Evolutionary conservation across 2,113 vertebrate genomes (phyloP), one percentile per base, ranked within the genome.

Genomic region (Lontra canadensis): DNA sequence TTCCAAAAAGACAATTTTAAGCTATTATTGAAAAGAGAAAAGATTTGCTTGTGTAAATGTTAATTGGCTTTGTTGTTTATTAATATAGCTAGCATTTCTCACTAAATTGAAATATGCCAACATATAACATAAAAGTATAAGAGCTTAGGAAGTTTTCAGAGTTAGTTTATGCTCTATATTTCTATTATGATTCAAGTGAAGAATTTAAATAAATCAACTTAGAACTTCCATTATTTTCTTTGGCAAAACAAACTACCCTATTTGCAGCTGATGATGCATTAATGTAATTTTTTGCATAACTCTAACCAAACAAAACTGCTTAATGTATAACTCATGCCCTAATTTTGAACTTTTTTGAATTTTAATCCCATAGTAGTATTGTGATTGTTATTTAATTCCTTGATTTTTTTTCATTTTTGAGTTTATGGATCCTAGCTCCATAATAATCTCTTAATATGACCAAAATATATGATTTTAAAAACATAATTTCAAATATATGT

Each of bases 1-100:
- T 98, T 97, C 76, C 82, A 96, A 96, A 97, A 95, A 90, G 81
- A 96, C 81, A 95, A 67, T 91, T 76, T 94, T 63, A 97, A 97
- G n/a, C 79, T 95, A 17, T 34, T 97, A 67, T 55, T 96, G 15
- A 96, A 97, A 97, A 90, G 18, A 96, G 55, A 90, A 97, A 96
- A 90, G 59, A 93, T 44, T 71, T 95, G 26, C 15, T 97, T 97
- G 9, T 82, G 92, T 36, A 94, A 96, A 73, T 88, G 36, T 97
- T 97, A 97, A 44, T 88, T 88, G 44, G 6, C 4, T 96, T 92
- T 95, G 81, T 65, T 96, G 4, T 61, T 97, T 98, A 96, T 98
- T 97, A 97, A 92, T 49, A 49, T 67, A 89, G 44, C 18, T 94
- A 61, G 92, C 57, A 44, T 15, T 80, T 55, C 34, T 15, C n/a